These are phyloP conservation scores for Mixornis gularis DNA, from an alignment of 2,113 vertebrate species.

Conservation along the genomic window DNA sequence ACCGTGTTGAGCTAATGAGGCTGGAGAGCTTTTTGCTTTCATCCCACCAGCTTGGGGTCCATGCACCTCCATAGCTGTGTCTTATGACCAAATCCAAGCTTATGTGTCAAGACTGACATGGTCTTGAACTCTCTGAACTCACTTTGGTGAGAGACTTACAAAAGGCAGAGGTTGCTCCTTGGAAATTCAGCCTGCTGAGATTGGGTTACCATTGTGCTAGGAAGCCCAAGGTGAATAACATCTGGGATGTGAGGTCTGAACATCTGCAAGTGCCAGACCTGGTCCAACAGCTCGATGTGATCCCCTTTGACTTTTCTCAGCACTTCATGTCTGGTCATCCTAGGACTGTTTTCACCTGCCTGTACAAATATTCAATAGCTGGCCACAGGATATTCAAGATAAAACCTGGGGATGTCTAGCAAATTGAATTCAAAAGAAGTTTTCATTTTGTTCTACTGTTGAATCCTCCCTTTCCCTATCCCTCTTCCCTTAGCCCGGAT, in stretches of 20 bases:
- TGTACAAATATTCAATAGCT: not conserved
- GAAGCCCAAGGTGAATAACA: not conserved
- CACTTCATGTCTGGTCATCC: not conserved
- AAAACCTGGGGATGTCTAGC: not conserved
- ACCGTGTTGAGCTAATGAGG: not conserved
- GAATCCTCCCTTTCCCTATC: not conserved
- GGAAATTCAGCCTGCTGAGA: not conserved
- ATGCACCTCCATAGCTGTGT: fast-evolving
- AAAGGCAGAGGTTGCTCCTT: not conserved
- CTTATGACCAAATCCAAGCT: not conserved
- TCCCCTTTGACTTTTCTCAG: not conserved
- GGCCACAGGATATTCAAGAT: not conserved
- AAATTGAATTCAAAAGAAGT: not conserved
- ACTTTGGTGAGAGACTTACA: not conserved
- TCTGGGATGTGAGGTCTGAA: not conserved
- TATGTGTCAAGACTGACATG: not conserved
- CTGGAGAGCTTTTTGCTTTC: not conserved
- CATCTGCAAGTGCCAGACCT: not conserved
- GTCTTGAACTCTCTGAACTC: not conserved
- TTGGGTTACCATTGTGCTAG: not conserved
- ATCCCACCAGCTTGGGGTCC: not conserved
- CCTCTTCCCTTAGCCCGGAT: not conserved
- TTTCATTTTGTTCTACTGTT: not conserved
- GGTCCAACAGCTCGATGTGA: not conserved
- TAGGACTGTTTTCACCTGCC: not conserved